A percentile compares a stretch with the other conserved stretches of the same genome.
These are phyloP conservation scores for Phortica magna DNA, from an alignment of 2,888 invertebrate species.

Conservation along the genomic window DNA sequence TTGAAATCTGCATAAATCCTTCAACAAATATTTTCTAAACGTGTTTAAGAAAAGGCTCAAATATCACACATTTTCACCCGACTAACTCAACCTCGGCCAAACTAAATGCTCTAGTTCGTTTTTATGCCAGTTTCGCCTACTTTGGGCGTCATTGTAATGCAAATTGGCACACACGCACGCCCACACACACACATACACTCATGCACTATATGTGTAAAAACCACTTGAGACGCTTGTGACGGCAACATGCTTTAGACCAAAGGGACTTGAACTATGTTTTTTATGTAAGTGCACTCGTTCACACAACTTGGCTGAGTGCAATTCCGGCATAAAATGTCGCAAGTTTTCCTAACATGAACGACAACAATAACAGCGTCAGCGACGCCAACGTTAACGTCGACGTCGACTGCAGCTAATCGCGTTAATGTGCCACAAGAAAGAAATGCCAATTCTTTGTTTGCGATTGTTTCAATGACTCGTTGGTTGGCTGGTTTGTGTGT, in stretches of 20 bases:
- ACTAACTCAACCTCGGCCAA: not conserved
- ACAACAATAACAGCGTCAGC: not conserved
- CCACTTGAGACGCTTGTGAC: conserved; percentile 29
- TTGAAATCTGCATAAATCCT: not conserved
- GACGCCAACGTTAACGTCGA: not conserved
- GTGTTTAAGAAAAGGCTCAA: not conserved
- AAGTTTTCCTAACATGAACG: not conserved
- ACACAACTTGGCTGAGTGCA: not conserved
- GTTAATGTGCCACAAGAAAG: conserved; percentile 3
- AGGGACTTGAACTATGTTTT: conserved; percentile 11
- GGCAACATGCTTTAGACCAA: not conserved
- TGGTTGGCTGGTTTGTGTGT: not conserved
- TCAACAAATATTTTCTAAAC: not conserved
- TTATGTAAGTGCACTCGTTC: not conserved
- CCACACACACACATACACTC: not conserved
- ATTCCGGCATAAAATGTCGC: not conserved
- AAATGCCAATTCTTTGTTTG: too few species aligned
- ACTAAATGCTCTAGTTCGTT: conserved; percentile 10
- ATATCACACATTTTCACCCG: not conserved
- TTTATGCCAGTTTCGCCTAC: conserved; percentile 1
- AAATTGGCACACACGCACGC: conserved; percentile 15
- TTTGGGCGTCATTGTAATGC: conserved; percentile 24
- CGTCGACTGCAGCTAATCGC: not conserved
- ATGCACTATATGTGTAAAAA: not conserved
- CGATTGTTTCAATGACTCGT: not conserved